A percentile compares a stretch with the other conserved stretches of the same genome.
These are phyloP conservation scores for Odontamblyopus rebecca DNA, from an alignment of 2,797 vertebrate genomes.

Conservation along the genomic window DNA sequence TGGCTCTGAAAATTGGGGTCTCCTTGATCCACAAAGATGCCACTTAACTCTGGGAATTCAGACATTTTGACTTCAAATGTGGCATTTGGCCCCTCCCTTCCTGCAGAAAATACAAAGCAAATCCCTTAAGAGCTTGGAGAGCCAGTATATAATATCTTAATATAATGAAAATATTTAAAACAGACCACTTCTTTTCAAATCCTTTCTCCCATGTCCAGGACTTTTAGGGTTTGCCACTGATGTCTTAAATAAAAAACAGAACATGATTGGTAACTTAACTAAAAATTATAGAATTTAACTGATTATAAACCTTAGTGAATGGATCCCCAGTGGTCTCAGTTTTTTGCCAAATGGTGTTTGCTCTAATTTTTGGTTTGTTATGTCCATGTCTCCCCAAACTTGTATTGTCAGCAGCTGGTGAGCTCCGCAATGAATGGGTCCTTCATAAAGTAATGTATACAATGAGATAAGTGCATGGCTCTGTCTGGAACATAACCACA, in stretches of 20 bases:
- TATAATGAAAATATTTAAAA: background rate
- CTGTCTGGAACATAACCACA: background rate
- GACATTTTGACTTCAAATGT: slow-evolving; percentile 80
- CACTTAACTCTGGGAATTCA: slow-evolving; percentile 83
- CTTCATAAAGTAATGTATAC: slow-evolving; percentile 29
- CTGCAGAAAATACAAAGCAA: slow-evolving; percentile 16
- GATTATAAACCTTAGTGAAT: slow-evolving; percentile 43
- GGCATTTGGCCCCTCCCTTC: slow-evolving; percentile 41
- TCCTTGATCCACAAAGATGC: slow-evolving; percentile 30
- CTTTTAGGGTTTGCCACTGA: slow-evolving; percentile 37
- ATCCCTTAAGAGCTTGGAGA: no score
- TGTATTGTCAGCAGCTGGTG: slow-evolving; percentile 30
- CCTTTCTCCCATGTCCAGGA: slow-evolving; percentile 31
- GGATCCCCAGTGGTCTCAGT: slow-evolving; percentile 20
- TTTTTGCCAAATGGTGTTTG: slow-evolving; percentile 25
- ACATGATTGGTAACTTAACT: background rate
- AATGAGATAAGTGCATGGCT: background rate
- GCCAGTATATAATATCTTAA: background rate
- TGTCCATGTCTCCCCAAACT: slow-evolving; percentile 43
- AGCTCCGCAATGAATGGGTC: slow-evolving; percentile 19
- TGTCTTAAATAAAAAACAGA: slow-evolving; percentile 28
- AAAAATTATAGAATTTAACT: background rate
- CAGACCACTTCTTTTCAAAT: slow-evolving; percentile 56
- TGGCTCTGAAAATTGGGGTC: slow-evolving; percentile 32
- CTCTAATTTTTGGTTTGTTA: slow-evolving; percentile 40